Conservation (phyloP, 2,797 vertebrate species). For the Tadarida brasiliensis region DNA sequence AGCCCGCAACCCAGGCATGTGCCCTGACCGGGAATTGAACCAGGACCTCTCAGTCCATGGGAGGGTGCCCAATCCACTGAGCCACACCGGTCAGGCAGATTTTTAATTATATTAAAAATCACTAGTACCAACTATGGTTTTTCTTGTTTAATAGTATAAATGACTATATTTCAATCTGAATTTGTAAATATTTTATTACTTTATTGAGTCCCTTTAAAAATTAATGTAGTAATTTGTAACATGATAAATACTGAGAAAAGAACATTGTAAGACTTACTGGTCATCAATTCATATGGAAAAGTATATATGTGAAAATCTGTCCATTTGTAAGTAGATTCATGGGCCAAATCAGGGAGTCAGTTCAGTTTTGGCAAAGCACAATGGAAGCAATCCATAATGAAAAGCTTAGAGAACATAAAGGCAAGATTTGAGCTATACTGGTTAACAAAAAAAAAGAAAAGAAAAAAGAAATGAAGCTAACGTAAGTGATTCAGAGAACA, state of each 20-base stretch:
- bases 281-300: neutral
- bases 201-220: constrained; percentile 32
- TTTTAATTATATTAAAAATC: neutral
- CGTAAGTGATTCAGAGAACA: neutral
- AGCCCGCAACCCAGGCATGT: no score
- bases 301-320: neutral
- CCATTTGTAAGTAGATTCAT: neutral
- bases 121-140: neutral
- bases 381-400: neutral
- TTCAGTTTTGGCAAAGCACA: neutral
- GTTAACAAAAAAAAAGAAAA: neutral
- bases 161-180: constrained; percentile 16
- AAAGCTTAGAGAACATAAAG: neutral
- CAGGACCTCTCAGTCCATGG: no score
- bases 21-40: no score
- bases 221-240: neutral
- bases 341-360: neutral
- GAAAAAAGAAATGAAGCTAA: neutral
- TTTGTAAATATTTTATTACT: constrained; percentile 32
- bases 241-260: constrained; percentile 25
- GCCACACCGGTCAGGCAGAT: no score
- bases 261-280: neutral
- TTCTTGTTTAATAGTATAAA: neutral
- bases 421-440: neutral
- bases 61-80: no score